phyloP scores from a whole-genome alignment of 1,140 invertebrate species.

The Drosophila pachea region DNA sequence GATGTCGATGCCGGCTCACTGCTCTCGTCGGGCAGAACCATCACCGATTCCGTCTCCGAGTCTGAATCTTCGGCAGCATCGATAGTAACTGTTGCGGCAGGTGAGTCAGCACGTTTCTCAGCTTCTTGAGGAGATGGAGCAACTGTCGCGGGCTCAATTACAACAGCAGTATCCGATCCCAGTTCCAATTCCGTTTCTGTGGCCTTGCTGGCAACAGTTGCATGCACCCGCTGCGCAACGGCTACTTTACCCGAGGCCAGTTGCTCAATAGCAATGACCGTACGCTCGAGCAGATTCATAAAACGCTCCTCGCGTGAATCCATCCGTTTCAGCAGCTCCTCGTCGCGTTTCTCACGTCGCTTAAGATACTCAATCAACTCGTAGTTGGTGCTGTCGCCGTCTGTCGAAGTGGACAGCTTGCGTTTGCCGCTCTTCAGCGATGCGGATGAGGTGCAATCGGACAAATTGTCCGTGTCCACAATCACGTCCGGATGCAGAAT shows the following conservation, averaged over 20 bases:
- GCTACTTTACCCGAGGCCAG: slow-evolving; percentile 42
- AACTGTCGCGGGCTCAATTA: not conserved
- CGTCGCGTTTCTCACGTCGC: slow-evolving; percentile 71
- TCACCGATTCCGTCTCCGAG: too few relatives aligned
- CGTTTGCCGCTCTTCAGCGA: slow-evolving; percentile 69
- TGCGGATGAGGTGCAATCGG: slow-evolving; percentile 69
- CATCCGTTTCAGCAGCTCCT: slow-evolving; percentile 73
- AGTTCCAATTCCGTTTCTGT: not conserved
- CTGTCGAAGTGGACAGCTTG: slow-evolving; percentile 73
- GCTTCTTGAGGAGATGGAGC: not conserved
- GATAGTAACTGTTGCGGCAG: too few relatives aligned
- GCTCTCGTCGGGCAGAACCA: too few relatives aligned
- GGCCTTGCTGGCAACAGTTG: not conserved
- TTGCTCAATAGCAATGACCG: slow-evolving; percentile 70
- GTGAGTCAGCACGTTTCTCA: too few relatives aligned
- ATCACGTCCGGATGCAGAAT: slow-evolving; percentile 77
- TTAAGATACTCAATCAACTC: slow-evolving; percentile 77
- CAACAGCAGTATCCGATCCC: not conserved
- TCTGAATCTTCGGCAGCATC: too few relatives aligned
- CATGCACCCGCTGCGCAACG: not conserved
- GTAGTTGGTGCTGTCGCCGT: slow-evolving; percentile 77
- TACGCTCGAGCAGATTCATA: slow-evolving; percentile 69
- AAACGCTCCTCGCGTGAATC: slow-evolving; percentile 74
- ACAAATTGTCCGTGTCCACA: slow-evolving; percentile 74
- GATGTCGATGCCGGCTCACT: too few relatives aligned